phyloP scores from a whole-genome alignment of 2,888 invertebrate species.

The Pyrochroa serraticornis region DNA sequence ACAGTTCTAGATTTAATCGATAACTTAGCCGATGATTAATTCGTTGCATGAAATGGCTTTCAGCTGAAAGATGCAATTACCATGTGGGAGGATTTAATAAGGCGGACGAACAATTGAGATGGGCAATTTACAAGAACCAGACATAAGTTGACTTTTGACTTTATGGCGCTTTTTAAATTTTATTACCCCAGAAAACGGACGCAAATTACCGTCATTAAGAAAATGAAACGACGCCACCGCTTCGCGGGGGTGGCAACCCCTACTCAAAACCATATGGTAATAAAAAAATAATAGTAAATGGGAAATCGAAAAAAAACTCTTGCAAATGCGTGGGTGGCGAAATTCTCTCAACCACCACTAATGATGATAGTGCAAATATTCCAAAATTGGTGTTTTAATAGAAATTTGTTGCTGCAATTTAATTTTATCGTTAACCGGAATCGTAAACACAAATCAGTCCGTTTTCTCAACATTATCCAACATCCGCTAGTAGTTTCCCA shows the following conservation, averaged over 20 bases:
- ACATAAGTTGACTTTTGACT: not conserved
- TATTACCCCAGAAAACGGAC: not conserved
- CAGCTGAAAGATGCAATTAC: constrained; percentile 4
- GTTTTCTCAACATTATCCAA: too few relatives aligned
- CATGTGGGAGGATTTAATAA: constrained; percentile 7
- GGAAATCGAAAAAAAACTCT: too few relatives aligned
- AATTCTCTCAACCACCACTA: too few relatives aligned
- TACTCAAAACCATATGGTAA: not conserved
- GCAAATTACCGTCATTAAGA: not conserved
- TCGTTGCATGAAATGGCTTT: not conserved
- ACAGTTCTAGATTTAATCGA: not conserved
- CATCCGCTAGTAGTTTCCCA: too few relatives aligned
- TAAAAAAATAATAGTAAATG: not conserved
- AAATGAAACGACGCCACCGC: not conserved
- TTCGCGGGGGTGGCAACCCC: not conserved
- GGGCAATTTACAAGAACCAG: too few relatives aligned
- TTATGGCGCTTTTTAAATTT: not conserved
- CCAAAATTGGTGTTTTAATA: too few relatives aligned
- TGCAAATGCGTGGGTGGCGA: too few relatives aligned
- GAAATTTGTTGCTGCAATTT: too few relatives aligned
- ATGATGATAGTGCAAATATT: too few relatives aligned
- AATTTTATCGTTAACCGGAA: too few relatives aligned
- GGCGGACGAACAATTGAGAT: not conserved
- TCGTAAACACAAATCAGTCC: too few relatives aligned
- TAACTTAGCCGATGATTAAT: constrained; percentile 1